phyloP scores from a whole-genome alignment of 1,140 invertebrate species.

The Pachyrhynchus sulphureomaculatus region DNA sequence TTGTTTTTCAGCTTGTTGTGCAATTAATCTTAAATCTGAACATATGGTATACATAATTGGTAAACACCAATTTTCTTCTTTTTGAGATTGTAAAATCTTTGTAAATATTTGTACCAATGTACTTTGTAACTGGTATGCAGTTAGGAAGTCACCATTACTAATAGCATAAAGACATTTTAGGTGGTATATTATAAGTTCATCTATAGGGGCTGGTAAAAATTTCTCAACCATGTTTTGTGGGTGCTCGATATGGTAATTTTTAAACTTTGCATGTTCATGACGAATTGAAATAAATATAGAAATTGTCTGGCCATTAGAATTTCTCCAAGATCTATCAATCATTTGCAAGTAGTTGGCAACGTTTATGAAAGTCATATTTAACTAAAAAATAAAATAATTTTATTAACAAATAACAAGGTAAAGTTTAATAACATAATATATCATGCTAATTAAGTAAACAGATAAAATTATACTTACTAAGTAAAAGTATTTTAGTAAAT shows the following conservation, averaged over 20 bases:
- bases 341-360: constrained; percentile 51
- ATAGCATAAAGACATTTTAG: constrained; percentile 71
- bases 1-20: constrained; percentile 73
- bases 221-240: constrained; percentile 71
- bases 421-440: no score
- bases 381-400: constrained; percentile 8
- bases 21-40: constrained; percentile 79
- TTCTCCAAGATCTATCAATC: constrained; percentile 57
- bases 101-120: constrained; percentile 75
- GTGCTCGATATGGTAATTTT: constrained; percentile 67
- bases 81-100: constrained; percentile 82
- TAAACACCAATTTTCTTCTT: constrained; percentile 95
- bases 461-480: no score
- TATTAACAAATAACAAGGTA: neutral
- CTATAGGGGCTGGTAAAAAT: constrained; percentile 70
- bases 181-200: constrained; percentile 79
- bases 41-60: constrained; percentile 88
- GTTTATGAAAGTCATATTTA: constrained; percentile 45
- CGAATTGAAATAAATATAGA: constrained; percentile 71
- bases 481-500: no score
- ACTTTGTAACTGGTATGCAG: constrained; percentile 80
- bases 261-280: constrained; percentile 71
- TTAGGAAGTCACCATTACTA: constrained; percentile 65
- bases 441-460: no score
- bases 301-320: constrained; percentile 59